phyloP scores from a whole-genome alignment of 1,140 invertebrate species.

The Leptinotarsa defecta region DNA sequence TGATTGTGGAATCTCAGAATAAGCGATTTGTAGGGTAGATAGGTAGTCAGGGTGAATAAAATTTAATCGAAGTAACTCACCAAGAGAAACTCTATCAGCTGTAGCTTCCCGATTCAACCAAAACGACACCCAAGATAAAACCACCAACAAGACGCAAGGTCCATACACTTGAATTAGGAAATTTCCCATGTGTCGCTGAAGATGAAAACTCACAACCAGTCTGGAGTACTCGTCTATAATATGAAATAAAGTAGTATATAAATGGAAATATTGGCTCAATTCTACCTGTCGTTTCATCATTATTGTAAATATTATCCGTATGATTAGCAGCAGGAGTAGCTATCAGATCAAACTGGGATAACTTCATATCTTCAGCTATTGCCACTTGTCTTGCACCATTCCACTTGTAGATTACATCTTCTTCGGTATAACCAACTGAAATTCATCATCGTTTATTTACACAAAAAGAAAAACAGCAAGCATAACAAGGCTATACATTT shows the following conservation, averaged over 20 bases:
- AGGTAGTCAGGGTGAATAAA: too few relatives aligned
- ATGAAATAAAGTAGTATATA: neutral
- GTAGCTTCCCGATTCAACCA: constrained; percentile 90
- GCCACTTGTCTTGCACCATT: constrained; percentile 75
- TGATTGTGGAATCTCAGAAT: too few relatives aligned
- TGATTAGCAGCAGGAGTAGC: constrained; percentile 76
- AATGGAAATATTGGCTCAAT: neutral
- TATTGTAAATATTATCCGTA: constrained; percentile 58
- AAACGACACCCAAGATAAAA: constrained; percentile 89
- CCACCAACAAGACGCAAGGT: constrained; percentile 83
- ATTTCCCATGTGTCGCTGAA: constrained; percentile 84
- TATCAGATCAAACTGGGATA: constrained; percentile 84
- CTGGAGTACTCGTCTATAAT: constrained; percentile 68
- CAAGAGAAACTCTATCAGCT: constrained; percentile 81
- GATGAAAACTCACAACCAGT: constrained; percentile 79
- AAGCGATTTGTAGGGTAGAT: too few relatives aligned
- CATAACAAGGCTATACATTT: too few relatives aligned
- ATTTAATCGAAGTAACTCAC: constrained; percentile 56
- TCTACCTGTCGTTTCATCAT: constrained; percentile 43
- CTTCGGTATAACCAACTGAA: constrained; percentile 81
- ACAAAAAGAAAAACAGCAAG: too few relatives aligned
- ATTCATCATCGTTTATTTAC: too few relatives aligned
- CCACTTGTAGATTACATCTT: constrained; percentile 84
- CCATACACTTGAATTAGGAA: constrained; percentile 89
- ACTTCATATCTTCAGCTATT: constrained; percentile 82